Percentiles rank a stretch among this genome's conserved stretches.
These are phyloP conservation scores for Steinernema khuongi DNA, from an alignment of 1,140 invertebrate genomes.

Conservation along the genomic window DNA sequence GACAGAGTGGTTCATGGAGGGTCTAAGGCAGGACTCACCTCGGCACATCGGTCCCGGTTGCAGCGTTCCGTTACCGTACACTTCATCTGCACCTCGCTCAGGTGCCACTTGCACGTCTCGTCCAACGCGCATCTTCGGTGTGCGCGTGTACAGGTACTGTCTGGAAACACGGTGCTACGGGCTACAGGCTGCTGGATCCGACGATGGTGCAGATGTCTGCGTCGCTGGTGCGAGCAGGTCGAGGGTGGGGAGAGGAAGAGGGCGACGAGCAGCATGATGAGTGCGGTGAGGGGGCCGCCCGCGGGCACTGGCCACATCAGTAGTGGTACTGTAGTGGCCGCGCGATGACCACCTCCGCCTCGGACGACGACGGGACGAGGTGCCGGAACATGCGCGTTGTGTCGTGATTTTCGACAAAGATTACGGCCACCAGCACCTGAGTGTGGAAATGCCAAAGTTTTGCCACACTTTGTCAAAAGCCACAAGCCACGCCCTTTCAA, in stretches of 20 bases:
- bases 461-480: conserved; percentile 16
- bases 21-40: conserved; percentile 24
- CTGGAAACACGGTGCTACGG: conserved; percentile 13
- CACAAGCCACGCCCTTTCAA: conserved; percentile 14
- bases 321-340: background rate
- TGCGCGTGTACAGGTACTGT: conserved; percentile 36
- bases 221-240: background rate
- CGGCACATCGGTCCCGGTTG: conserved; percentile 39
- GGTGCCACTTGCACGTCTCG: conserved; percentile 51
- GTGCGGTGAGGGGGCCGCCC: background rate
- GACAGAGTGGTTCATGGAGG: background rate
- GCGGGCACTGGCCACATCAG: background rate
- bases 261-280: background rate
- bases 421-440: conserved; percentile 13
- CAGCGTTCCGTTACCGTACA: conserved; percentile 32
- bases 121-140: conserved; percentile 40
- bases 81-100: conserved; percentile 51
- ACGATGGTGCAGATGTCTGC: background rate
- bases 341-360: background rate
- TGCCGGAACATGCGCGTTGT: background rate
- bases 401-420: conserved; percentile 15
- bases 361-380: background rate
- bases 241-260: background rate
- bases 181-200: background rate
- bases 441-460: conserved; percentile 14